Base-by-base conservation (phyloP, 2,888 invertebrate genomes). In the Drosophila sordidula region DNA sequence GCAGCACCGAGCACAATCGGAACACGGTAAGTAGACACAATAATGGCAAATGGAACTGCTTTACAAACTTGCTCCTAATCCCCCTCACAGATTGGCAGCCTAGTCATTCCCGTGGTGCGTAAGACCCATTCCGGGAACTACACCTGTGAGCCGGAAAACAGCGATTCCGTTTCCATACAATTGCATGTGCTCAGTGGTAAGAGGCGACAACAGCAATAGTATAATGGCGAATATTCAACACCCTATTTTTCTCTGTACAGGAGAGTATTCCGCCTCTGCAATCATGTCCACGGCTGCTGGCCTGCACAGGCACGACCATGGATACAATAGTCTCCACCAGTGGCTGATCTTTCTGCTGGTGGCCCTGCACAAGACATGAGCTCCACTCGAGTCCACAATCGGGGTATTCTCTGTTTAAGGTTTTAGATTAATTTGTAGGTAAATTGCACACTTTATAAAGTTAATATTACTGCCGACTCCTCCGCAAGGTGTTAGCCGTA, bases 101-200 rank as follows among this genome's bases (percentile, higher is more conserved):
- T 92, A 55, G 89, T 92, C 42, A 92, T 92, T 77, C 92, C 92
- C 1, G 86, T 90, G 41, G 92, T 92, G 41, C 91, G 87, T 44
- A 92, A 92, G 72, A 86, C 82, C 64, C 92, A 92, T 73, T 91
- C 92, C 22, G 92, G 97, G 77, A 97, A 97, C 93, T 99, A 99
- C 93, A 98, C 98, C 45, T 98, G 98, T 93, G 95, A 96, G 90
- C 98, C 99, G 78, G 97, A 97, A 88, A 99, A 98, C 93, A 95
- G 97, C 83, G 96, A 96, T 92, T 95, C 97, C 64, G 97, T 97
- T 74, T 97, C 96, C 91, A 96, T 97, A 72, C 95, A 96, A 90
- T 94, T 98, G 86, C 98, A 98, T 93, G 97, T 98, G 76, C 94
- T 98, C 80, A 97, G 97, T 93, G 97, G 98, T 97, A 92, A 94